Base-by-base conservation (phyloP, 2,888 invertebrate species). In the Endomychus coccineus region DNA sequence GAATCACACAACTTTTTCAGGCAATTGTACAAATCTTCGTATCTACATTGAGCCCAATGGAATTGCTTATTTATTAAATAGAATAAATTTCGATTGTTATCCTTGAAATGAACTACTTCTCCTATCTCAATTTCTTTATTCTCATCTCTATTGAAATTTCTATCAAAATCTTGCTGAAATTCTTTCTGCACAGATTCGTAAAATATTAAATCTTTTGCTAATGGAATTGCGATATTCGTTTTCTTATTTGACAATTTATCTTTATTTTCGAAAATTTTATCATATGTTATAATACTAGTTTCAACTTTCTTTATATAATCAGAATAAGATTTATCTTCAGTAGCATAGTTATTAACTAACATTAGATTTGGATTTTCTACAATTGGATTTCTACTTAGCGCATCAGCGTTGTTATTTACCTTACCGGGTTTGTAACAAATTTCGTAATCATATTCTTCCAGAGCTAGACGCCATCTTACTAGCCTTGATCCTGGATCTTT, bases 401-500 rank as follows among this genome's bases (percentile, higher is more conserved):
- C 40, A 27, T 49, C 47, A 3, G 53, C 54, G 30, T 57, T 54
- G 2, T 40, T 43, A 36, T 58, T 58, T 31, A 51, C 36, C 42
- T 46, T 46, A 4, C 57, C 56, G 4, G 48, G 44, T 48, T 54
- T 58, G 29, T 55, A 44, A 10, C 38, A 31, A 15, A 58, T 52
- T 40, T 50, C 40, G 35, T 50, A 60, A 22, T 59, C 41, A 34
- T 53, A 59, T 46, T 61, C 56, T 40, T 49, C 45, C 14, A 61
- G 34, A 34, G 30, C 27, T 27, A 63, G 36, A 34, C 50, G 33
- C 61, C 59, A 64, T 19, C 58, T 21, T 4, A 54, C 43, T 27
- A 62, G 27, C 36, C 52, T 30, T n/a, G n/a, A n/a, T n/a, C n/a
- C n/a, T 1, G 56, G 58, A 3, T 61, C 56, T 40, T 57, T 61